These are phyloP conservation scores for Eristalinus sepulchralis DNA, from an alignment of 2,888 invertebrate genomes.

Conservation along the genomic window DNA sequence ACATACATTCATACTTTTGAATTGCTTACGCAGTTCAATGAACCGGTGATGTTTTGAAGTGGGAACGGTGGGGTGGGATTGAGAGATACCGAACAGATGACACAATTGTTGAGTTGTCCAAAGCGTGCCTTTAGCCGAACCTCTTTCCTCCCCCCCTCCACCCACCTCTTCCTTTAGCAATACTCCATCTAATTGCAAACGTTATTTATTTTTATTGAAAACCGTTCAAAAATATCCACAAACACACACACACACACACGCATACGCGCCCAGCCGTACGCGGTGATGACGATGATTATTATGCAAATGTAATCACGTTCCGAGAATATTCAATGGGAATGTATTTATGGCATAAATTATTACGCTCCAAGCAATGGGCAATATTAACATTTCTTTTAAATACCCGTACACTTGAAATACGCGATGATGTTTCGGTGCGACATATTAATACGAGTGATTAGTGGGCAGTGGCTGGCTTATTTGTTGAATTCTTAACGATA, in stretches of 20 bases:
- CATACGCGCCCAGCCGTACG: conserved; percentile 11
- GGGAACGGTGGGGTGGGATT: background rate
- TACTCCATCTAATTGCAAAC: conserved; percentile 60
- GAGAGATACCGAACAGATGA: conserved; percentile 29
- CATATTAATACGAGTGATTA: conserved; percentile 66
- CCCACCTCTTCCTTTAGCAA: background rate
- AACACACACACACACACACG: background rate
- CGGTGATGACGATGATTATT: conserved; percentile 41
- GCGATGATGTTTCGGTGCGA: conserved; percentile 57
- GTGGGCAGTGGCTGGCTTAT: conserved; percentile 38
- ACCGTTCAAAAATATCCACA: conserved; percentile 14
- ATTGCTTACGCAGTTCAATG: conserved; percentile 53
- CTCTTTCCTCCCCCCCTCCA: background rate
- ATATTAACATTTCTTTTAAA: conserved; percentile 39
- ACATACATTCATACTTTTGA: background rate
- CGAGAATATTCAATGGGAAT: conserved; percentile 52
- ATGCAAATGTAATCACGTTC: conserved; percentile 67
- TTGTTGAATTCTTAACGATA: conserved; percentile 36
- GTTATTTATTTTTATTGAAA: conserved; percentile 53
- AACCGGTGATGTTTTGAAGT: conserved; percentile 10
- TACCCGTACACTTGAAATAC: conserved; percentile 33
- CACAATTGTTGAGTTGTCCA: conserved; percentile 49
- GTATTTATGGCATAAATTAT: conserved; percentile 56
- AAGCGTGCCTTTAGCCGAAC: background rate
- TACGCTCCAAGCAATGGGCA: background rate